Base-by-base conservation (phyloP, 2,113 vertebrate genomes). In the Indicator indicator region DNA sequence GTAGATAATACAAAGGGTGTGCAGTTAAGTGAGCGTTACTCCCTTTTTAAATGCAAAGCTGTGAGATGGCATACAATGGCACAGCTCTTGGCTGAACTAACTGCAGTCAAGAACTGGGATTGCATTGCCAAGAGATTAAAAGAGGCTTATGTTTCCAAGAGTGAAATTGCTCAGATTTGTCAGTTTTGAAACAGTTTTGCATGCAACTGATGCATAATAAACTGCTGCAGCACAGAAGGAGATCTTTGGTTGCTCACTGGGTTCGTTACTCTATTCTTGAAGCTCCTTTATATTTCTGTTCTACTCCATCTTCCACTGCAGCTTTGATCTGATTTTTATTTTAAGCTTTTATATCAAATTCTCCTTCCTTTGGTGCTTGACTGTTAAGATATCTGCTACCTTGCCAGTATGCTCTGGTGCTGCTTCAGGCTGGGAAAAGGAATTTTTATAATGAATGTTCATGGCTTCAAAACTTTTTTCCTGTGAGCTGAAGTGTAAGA, bases 41-140 rank as follows among this genome's bases (percentile, higher is more conserved):
- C 79, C 79, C 85, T 86, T 95, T 94, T 86, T 85, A 83, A 86
- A 94, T 86, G 91, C 92, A 93, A 83, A 96, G 86, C 88, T 88
- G 77, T 8, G 58, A 71, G 86, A 42, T 55, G 72, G 80, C n/a
- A 4, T 30, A 71, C 88, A 91, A 83, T 88, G 83, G 80, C 0
- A 1, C 54, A 28, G 82, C 64, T 94, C 94, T 95, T 95, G 94
- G 88, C 95, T 95, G 92, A 93, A 92, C 89, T 86, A 64, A 44
- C 52, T 3, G 38, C 42, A 59, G 14, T 59, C 46, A 81, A 76
- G 89, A 94, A 76, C 89, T 67, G 67, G 0, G 0, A 28, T 88
- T 91, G 62, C 76, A 65, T 72, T 91, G 94, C 91, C 91, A 95
- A 95, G 69, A 83, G 69, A 91, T 93, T 91, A 94, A 86, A 71